These are phyloP conservation scores for Agrilus biguttatus DNA, from an alignment of 2,888 invertebrate genomes.

Conservation along the genomic window DNA sequence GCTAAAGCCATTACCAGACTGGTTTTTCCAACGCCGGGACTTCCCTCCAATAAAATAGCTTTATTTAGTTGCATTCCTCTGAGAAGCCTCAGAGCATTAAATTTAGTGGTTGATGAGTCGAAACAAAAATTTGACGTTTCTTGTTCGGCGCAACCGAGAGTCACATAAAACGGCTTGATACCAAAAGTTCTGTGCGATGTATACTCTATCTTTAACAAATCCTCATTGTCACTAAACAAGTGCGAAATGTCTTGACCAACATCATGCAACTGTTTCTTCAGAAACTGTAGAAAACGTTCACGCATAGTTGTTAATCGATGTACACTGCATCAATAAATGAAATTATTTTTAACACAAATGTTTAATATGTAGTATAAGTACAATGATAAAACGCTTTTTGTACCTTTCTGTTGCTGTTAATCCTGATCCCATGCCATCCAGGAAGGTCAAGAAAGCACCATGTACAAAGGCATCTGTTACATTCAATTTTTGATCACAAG, in stretches of 20 bases:
- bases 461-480: conserved; percentile 64
- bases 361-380: not conserved
- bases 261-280: conserved; percentile 38
- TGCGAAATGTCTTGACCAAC: conserved; percentile 2
- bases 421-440: conserved; percentile 86
- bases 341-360: conserved; percentile 1
- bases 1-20: conserved; percentile 86
- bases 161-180: conserved; percentile 63
- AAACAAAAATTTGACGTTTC: conserved; percentile 47
- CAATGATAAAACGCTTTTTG: conserved; percentile 10
- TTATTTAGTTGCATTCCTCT: conserved; percentile 82
- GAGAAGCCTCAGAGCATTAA: conserved; percentile 71
- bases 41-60: conserved; percentile 89
- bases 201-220: conserved; percentile 2
- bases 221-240: not conserved
- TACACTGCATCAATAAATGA: conserved; percentile 18
- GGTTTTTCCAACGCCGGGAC: conserved; percentile 97
- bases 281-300: conserved; percentile 38
- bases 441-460: conserved; percentile 80
- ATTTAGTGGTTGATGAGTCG: conserved; percentile 60
- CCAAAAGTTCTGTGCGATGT: conserved; percentile 40
- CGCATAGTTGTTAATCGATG: conserved; percentile 26
- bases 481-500: conserved; percentile 32
- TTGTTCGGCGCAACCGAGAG: conserved; percentile 30
- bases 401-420: conserved; percentile 54